These are phyloP conservation scores for Lasioglossum zephyrum DNA, from an alignment of 2,888 invertebrate genomes.

Conservation along the genomic window DNA sequence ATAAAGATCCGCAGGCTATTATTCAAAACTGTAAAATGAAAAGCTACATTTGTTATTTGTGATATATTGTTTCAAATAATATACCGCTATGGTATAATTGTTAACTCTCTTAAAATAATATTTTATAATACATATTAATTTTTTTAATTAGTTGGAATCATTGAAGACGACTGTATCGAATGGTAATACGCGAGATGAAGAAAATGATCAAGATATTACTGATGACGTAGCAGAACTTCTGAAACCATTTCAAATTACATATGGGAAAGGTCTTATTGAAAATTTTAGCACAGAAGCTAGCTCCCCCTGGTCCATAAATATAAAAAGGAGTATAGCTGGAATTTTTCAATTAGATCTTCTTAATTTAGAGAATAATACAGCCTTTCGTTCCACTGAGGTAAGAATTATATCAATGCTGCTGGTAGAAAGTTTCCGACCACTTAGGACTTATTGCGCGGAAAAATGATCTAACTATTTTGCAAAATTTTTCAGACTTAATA, in stretches of 20 bases:
- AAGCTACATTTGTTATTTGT: background rate
- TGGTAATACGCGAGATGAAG: conserved; percentile 70
- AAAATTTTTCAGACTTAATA: background rate
- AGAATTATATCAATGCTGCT: conserved; percentile 33
- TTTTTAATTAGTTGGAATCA: conserved; percentile 73
- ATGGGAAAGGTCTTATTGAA: conserved; percentile 76
- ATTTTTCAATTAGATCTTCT: conserved; percentile 87
- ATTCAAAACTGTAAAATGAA: background rate
- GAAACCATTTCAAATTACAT: conserved; percentile 78
- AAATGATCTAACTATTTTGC: background rate
- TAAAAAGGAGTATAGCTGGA: conserved; percentile 88
- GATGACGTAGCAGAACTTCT: conserved; percentile 74
- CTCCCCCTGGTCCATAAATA: conserved; percentile 88
- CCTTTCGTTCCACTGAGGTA: conserved; percentile 80
- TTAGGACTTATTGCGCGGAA: background rate
- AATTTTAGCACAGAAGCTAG: conserved; percentile 83
- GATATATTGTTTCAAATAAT: background rate
- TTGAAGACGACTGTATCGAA: conserved; percentile 77
- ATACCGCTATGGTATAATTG: background rate
- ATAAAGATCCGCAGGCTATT: background rate
- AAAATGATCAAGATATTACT: conserved; percentile 54
- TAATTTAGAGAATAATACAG: conserved; percentile 74
- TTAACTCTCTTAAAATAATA: background rate
- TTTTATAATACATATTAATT: background rate
- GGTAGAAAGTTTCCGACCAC: background rate